Conservation (phyloP, 2,797 vertebrate genomes). For the Anguilla anguilla region DNA sequence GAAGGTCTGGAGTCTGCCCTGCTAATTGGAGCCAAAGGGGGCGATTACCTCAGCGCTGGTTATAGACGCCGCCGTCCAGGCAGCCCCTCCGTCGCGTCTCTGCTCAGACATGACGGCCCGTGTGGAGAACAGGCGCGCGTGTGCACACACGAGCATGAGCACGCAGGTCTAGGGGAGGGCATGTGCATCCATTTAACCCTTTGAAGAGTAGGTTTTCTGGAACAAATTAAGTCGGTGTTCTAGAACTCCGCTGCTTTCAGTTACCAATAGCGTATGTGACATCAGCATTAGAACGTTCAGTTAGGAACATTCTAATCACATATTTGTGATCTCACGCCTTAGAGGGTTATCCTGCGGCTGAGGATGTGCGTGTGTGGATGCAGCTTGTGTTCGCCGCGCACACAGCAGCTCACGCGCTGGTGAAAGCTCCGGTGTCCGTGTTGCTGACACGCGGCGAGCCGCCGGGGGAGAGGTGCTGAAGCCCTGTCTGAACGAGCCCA, state of each 20-base stretch:
- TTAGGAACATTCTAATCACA: no score
- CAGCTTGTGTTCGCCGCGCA: not conserved
- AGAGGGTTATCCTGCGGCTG: not conserved
- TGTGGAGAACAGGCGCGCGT: not conserved
- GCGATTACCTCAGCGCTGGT: not conserved
- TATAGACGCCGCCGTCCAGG: not conserved
- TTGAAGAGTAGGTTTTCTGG: no score
- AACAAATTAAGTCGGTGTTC: no score
- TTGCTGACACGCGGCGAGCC: slow-evolving; percentile 48
- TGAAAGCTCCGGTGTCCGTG: slow-evolving; percentile 31
- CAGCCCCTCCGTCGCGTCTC: not conserved
- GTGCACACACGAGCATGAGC: not conserved
- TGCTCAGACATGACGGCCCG: not conserved
- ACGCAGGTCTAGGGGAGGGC: not conserved
- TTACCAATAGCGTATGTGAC: no score
- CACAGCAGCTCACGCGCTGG: not conserved
- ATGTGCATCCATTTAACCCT: not conserved
- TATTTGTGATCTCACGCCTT: no score
- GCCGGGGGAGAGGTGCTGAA: slow-evolving; percentile 37
- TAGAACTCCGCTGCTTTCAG: no score
- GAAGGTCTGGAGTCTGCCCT: not conserved
- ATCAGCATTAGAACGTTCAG: no score
- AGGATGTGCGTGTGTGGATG: not conserved
- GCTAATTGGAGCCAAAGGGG: not conserved
- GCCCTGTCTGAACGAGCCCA: slow-evolving; percentile 34